phyloP scores from a whole-genome alignment of 2,797 vertebrate genomes.

The Coranthus polyacanthus region DNA sequence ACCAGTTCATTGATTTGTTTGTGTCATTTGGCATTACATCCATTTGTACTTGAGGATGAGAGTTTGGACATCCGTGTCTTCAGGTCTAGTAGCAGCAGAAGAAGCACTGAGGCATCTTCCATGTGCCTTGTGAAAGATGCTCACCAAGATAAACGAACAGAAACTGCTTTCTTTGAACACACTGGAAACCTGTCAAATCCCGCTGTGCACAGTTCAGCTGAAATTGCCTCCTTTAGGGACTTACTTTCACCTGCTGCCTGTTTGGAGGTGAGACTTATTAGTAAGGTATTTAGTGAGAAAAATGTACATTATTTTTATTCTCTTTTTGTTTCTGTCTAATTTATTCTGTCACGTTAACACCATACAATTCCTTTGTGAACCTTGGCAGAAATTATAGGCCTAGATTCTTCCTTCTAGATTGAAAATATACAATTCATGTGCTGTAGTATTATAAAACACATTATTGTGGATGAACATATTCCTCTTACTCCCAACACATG shows the following conservation, averaged over 20 bases:
- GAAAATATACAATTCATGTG: background rate
- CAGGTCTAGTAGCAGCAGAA: no score
- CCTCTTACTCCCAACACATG: no score
- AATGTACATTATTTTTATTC: no score
- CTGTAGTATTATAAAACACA: background rate
- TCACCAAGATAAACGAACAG: background rate
- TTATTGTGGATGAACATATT: background rate
- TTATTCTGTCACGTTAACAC: no score
- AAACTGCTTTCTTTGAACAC: background rate
- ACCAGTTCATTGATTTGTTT: background rate
- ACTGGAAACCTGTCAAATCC: conserved; percentile 7
- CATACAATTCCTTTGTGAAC: background rate
- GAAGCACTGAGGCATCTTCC: no score
- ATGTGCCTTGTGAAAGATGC: no score
- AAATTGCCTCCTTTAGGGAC: conserved; percentile 1
- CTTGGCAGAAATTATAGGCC: background rate
- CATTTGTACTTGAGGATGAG: no score
- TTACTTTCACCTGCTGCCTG: background rate
- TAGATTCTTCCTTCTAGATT: background rate
- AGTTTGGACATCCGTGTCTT: no score
- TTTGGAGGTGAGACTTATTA: background rate
- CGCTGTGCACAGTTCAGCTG: background rate
- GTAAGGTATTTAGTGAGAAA: no score
- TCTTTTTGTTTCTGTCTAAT: no score
- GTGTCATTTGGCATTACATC: background rate